Evolutionary conservation across 2,888 invertebrate species (phyloP).

Genomic region (Apamea monoglypha): DNA sequence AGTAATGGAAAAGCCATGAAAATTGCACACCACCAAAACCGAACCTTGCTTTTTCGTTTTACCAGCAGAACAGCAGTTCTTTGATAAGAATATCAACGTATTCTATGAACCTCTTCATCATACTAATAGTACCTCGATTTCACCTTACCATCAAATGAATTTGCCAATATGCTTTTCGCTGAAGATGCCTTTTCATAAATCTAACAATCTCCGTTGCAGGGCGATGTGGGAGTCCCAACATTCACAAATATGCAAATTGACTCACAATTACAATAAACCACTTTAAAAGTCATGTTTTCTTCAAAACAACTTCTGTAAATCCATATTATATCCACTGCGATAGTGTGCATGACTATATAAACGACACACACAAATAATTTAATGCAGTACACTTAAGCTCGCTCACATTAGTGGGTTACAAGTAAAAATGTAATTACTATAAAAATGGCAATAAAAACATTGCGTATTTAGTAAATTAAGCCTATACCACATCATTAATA

Average conservation of each 20-base stretch:
- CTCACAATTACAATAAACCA: not conserved
- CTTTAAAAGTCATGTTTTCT: not conserved
- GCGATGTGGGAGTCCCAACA: not conserved
- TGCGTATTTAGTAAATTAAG: conserved; percentile 61
- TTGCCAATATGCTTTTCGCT: not conserved
- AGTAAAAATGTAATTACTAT: conserved; percentile 65
- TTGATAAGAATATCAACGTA: not conserved
- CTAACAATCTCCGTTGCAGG: not conserved
- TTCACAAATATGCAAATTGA: not conserved
- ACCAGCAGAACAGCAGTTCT: not conserved
- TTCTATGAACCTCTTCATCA: not conserved
- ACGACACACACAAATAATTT: conserved; percentile 23
- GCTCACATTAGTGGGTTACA: conserved; percentile 47
- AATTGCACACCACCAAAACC: not conserved
- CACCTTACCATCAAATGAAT: not conserved
- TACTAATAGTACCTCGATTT: not conserved
- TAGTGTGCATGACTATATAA: not conserved
- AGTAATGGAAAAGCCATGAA: not conserved
- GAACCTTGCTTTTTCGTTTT: not conserved
- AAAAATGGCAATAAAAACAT: conserved; percentile 63
- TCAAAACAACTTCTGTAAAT: not conserved
- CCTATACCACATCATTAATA: conserved; percentile 57
- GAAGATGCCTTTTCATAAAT: too few relatives aligned
- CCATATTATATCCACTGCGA: not conserved
- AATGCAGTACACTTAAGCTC: conserved; percentile 50